Conservation (phyloP, 2,113 vertebrate species). For the Patagioenas fasciata region DNA sequence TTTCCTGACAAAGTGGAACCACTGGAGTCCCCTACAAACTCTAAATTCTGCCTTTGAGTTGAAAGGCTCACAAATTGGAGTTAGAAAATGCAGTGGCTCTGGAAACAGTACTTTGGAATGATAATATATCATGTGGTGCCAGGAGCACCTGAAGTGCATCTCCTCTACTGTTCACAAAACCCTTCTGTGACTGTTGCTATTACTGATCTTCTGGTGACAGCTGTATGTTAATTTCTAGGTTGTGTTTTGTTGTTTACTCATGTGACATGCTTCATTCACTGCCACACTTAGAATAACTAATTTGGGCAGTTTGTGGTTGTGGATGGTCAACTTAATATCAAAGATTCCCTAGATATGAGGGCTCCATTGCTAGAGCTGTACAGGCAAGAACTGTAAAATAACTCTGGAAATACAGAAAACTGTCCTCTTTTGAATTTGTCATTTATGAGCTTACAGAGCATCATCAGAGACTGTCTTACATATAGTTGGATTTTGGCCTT, state of each 20-base stretch:
- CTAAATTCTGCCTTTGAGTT: background rate
- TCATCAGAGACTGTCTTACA: background rate
- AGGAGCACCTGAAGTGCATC: background rate
- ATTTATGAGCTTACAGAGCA: background rate
- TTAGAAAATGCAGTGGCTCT: background rate
- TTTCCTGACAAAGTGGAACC: background rate
- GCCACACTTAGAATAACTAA: background rate
- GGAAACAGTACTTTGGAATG: background rate
- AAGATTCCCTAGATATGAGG: background rate
- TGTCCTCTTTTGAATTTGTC: background rate
- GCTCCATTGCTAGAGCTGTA: background rate
- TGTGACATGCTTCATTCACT: background rate
- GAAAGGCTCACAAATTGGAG: background rate
- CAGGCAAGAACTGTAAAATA: background rate
- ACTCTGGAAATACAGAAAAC: background rate
- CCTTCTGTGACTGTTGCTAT: fast-evolving
- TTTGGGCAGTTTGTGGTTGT: background rate
- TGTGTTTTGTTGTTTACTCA: background rate
- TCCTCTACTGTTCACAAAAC: background rate
- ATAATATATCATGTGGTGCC: background rate
- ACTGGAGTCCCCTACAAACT: background rate
- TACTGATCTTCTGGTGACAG: background rate
- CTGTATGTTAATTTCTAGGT: background rate
- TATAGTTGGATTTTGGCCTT: background rate
- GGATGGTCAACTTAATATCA: background rate